Base-by-base conservation (phyloP, 92 coral and sea anemone species). In the Heteractis magnifica region DNA sequence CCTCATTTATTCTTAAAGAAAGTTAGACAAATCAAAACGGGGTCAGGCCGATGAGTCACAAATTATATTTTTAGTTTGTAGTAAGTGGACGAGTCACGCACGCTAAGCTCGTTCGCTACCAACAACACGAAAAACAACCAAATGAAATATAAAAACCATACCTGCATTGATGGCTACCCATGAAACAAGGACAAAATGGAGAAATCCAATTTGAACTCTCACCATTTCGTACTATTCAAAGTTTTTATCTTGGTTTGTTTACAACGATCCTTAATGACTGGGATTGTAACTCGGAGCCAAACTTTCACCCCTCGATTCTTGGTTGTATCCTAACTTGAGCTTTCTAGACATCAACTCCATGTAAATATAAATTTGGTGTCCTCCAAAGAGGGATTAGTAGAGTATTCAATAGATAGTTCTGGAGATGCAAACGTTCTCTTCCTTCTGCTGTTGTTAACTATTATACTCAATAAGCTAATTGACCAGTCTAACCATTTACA, bases 131-230 rank as follows among this genome's bases (percentile, higher is more conserved):
- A 62, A 62, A 3, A 18, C 19, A 62, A 8, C 8, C 20, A 68
- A 68, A 20, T 68, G 6, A 48, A 10, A 48, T 10, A 51, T 8
- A 26, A 76, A 76, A 76, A 76, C 44, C 89, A 15, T 76, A 86
- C 89, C 89, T 60, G 86, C 89, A 48, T 86, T 81, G 52, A 76
- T 79, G 48, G 72, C 74, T 51, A 77, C 64, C 81, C 89, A 41
- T n/a, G 58, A 64, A 81, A 84, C 59, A 77, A 86, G 6, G 82
- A 86, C 56, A 64, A 81, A n/a, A n/a, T 56, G 78, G 12, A 86
- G 72, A 81, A 86, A 71, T 76, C 82, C 77, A 20, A 68, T 10
- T 10, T 9, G 13, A 23, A 26, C 6, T 5, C 73, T 68, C 73
- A 68, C 16, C 73, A 68, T 65, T 65, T 65, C 20, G 72, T n/a